Base-by-base conservation (phyloP, 2,888 invertebrate genomes). In the Achlya flavicornis region DNA sequence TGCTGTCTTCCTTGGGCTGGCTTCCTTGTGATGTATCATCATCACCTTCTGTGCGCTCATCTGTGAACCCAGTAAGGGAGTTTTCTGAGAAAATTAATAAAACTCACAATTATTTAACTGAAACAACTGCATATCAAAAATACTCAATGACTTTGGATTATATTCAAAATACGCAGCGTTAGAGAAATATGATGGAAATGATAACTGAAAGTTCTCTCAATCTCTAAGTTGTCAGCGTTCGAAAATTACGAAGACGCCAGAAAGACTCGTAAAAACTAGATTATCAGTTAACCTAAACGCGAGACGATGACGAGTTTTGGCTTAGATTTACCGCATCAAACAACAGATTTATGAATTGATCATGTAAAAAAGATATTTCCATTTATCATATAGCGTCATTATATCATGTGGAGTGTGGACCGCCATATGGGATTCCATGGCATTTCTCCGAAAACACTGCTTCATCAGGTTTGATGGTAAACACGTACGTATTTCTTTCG, bases 361-460 rank as follows among this genome's bases (percentile, higher is more conserved):
- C 66, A 67, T 70, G 68, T 62, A 74, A 74, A 81, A 79, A 81
- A 77, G 77, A 75, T 78, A 74, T 77, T 81, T 77, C 79, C 74
- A 80, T 87, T 81, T 80, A 83, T 74, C 80, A 80, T 80, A 85
- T 88, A 91, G 90, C 92, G 92, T 92, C 92, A 90, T 87, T 89
- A 87, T 82, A 92, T 93, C 92, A 92, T 93, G 92, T 93, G 92
- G 91, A 91, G 89, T 86, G 87, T 89, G 90, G 92, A 93, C 93
- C 93, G 93, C 93, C 93, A 93, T 93, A 93, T 93, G 93, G 93
- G 92, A 92, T 91, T 93, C 93, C 91, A 93, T 92, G 91, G 93
- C 91, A 90, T 92, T 91, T 88, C 92, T 91, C 90, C 89, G 88
- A 91, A 90, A 90, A 90, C 89, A 89, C 85, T 85, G 88, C 85